A percentile compares a stretch with the other conserved stretches of the same genome.
These are phyloP conservation scores for Echiichthys vipera DNA, from an alignment of 2,797 vertebrate genomes.

Conservation along the genomic window DNA sequence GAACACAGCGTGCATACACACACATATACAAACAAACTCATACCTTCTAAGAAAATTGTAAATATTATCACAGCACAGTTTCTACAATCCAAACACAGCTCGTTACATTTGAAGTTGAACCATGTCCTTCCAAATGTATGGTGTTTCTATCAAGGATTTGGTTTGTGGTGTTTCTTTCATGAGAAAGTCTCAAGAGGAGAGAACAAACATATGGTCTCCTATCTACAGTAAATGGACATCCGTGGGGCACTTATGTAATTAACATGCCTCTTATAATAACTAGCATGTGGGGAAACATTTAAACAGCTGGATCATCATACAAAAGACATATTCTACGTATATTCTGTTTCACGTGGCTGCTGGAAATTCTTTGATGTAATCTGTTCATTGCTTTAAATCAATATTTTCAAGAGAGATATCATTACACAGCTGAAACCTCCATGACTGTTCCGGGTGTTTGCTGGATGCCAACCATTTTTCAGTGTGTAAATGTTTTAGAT, in stretches of 20 bases:
- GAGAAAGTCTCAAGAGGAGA: slow-evolving; percentile 14
- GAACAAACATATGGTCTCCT: slow-evolving; percentile 23
- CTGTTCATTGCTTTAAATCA: slow-evolving; percentile 33
- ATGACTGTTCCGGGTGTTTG: neutral
- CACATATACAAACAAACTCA: slow-evolving; percentile 6
- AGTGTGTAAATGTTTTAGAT: slow-evolving; percentile 31
- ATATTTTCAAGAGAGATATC: slow-evolving; percentile 7
- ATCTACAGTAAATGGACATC: slow-evolving; percentile 20
- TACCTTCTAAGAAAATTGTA: slow-evolving; percentile 21
- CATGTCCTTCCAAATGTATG: slow-evolving; percentile 1
- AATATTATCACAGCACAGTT: slow-evolving; percentile 27
- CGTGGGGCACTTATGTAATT: slow-evolving; percentile 21
- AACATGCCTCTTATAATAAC: slow-evolving; percentile 50
- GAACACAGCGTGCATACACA: slow-evolving; percentile 1
- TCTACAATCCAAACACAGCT: neutral
- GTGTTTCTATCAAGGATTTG: slow-evolving; percentile 11
- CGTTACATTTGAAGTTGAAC: slow-evolving; percentile 26
- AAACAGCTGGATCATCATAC: slow-evolving; percentile 34
- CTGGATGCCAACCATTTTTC: neutral
- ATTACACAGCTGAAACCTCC: neutral
- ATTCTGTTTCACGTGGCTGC: slow-evolving; percentile 13
- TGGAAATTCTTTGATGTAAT: slow-evolving; percentile 22
- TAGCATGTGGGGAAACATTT: slow-evolving; percentile 56
- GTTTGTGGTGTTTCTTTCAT: slow-evolving; percentile 22
- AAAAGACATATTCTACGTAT: slow-evolving; percentile 8